Percentiles rank a stretch among this genome's conserved stretches.
These are phyloP conservation scores for Tragelaphus strepsiceros DNA, from an alignment of 2,113 vertebrate species.

Conservation along the genomic window DNA sequence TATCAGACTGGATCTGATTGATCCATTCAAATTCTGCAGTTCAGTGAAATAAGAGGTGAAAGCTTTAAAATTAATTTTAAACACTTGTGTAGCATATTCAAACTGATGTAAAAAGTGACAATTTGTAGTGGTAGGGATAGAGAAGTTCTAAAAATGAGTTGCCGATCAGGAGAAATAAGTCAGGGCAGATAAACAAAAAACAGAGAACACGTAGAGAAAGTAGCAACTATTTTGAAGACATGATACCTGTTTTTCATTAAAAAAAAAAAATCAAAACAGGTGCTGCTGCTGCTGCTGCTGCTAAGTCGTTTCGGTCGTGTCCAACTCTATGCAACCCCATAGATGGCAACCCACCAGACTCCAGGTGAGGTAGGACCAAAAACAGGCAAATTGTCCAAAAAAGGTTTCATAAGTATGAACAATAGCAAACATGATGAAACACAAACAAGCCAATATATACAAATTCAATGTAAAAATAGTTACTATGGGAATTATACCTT, in stretches of 20 bases:
- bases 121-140: neutral
- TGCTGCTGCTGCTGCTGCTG: too few species aligned
- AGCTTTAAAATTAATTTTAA: neutral
- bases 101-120: neutral
- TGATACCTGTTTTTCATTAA: neutral
- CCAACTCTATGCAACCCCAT: too few species aligned
- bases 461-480: neutral
- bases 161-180: neutral
- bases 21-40: neutral
- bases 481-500: neutral
- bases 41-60: neutral
- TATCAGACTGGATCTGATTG: neutral
- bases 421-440: neutral
- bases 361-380: neutral
- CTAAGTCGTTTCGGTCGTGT: too few species aligned
- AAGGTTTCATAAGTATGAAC: neutral
- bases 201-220: rapidly evolving
- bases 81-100: neutral
- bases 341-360: too few species aligned
- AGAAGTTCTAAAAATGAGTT: neutral
- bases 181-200: neutral
- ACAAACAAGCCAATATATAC: neutral
- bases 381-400: neutral
- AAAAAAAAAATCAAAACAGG: neutral
- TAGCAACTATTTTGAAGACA: neutral